Evolutionary conservation across 1,140 invertebrate species (phyloP).

Genomic region (Meloidogyne floridensis): DNA sequence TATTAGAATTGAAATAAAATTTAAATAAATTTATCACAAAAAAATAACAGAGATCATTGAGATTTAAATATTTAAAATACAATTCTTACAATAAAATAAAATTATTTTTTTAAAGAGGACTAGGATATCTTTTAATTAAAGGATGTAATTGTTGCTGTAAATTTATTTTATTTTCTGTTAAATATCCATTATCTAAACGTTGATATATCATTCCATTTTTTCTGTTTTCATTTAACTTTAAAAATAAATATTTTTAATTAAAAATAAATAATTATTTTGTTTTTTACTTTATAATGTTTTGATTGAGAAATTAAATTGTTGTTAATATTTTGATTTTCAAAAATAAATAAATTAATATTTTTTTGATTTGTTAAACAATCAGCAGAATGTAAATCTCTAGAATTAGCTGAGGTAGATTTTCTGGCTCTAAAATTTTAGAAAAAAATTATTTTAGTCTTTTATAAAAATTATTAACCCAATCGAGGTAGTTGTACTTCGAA

Average conservation of each 20-base stretch:
- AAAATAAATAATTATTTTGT: not conserved
- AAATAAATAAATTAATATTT: conserved; percentile 10
- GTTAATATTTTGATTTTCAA: not conserved
- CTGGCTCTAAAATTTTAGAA: not conserved
- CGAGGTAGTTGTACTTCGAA: not conserved
- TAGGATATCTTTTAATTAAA: not conserved
- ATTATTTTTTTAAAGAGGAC: not conserved
- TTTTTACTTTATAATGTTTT: not conserved
- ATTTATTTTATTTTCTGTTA: not conserved
- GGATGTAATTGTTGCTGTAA: conserved; percentile 5
- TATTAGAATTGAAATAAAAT: too few species aligned
- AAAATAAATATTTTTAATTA: not conserved
- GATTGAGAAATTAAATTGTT: not conserved
- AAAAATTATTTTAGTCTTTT: not conserved
- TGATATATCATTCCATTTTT: not conserved
- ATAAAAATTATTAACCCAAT: not conserved
- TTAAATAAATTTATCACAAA: too few species aligned
- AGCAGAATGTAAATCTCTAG: not conserved
- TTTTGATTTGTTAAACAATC: not conserved
- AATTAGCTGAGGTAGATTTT: not conserved
- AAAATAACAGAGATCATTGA: too few species aligned
- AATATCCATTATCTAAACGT: not conserved
- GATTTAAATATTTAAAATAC: not conserved
- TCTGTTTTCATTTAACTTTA: not conserved
- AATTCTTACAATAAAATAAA: not conserved